Conservation (phyloP, 2,888 invertebrate genomes). For the Ormyrus pomaceus region DNA sequence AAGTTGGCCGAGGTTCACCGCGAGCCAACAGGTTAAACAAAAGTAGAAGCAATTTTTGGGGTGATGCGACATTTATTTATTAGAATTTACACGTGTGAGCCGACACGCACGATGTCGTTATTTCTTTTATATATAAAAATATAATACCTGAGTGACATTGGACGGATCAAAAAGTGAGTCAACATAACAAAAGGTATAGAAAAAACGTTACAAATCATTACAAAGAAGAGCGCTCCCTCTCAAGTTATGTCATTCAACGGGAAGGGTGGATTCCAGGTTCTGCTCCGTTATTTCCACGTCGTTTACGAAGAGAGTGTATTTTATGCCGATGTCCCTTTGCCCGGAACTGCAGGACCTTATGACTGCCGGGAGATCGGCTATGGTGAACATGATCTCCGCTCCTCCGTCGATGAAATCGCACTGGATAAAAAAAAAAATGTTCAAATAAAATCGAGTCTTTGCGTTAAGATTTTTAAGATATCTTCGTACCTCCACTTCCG, state of each 20-base stretch:
- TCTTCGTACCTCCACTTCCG: conserved; percentile 79
- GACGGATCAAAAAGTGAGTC: too few relatives aligned
- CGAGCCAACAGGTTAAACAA: too few relatives aligned
- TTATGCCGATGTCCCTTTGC: conserved; percentile 68
- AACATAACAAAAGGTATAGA: too few relatives aligned
- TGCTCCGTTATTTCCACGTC: conserved; percentile 65
- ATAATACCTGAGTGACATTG: too few relatives aligned
- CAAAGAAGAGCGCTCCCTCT: not conserved
- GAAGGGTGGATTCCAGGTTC: conserved; percentile 12
- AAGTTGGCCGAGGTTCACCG: too few relatives aligned
- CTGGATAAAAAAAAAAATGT: conserved; percentile 63
- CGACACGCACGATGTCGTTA: too few relatives aligned
- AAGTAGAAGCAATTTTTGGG: too few relatives aligned
- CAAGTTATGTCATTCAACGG: conserved; percentile 18
- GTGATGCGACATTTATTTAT: too few relatives aligned
- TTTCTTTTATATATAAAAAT: too few relatives aligned
- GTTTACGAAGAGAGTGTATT: conserved; percentile 67
- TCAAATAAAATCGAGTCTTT: not conserved
- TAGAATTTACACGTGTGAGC: too few relatives aligned
- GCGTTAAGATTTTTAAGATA: not conserved
- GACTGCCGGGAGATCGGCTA: conserved; percentile 77
- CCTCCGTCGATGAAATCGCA: conserved; percentile 90
- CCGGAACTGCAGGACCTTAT: conserved; percentile 74
- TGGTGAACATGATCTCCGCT: conserved; percentile 87
- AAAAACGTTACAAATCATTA: too few relatives aligned